Base-by-base conservation (phyloP, 2,888 invertebrate species). In the Ceraclea dissimilis region DNA sequence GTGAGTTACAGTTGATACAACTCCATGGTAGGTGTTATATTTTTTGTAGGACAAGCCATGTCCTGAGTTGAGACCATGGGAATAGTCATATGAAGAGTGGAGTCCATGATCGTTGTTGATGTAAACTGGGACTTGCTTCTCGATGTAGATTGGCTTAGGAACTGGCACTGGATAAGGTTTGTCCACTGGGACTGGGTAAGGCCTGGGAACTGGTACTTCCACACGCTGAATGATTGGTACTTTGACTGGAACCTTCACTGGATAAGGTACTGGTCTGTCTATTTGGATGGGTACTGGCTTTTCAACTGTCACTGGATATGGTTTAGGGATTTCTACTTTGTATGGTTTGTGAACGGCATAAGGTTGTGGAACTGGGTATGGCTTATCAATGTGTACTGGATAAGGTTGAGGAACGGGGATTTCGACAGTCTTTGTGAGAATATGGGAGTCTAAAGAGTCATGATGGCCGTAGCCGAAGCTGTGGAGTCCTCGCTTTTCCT, bases 101-200 rank as follows among this genome's bases (percentile, higher is more conserved):
- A n/a, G 39, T 39, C 39, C 39, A 16, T 20, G 44, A 19, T 44
- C 22, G 43, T 43, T 49, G 46, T 58, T 55, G 18, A 61, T 51
- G 49, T 49, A 51, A 2, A 76, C 70, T 1, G 72, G 69, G 33
- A 78, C 71, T 61, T 81, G 71, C 64, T 81, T 70, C 71, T 81
- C 74, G 19, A 60, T 44, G 26, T 56, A 44, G 13, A 60, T 22
- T 6, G 60, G 51, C 20, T 51, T 52, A 6, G 60, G 60, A 2
- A 81, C 75, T 61, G 80, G 71, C 49, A 78, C 73, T 44, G 79
- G 71, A 51, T 79, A 68, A 63, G 73, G 71, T 68, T 67, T 69
- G 67, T 76, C 72, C 54, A 81, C 74, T 55, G 79, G 63, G 5
- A 77, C 76, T 0, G 76, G 72, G 71, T 77, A 74, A 46, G 81